Base-by-base conservation (phyloP, 1,140 invertebrate genomes). In the Listronotus oregonensis region DNA sequence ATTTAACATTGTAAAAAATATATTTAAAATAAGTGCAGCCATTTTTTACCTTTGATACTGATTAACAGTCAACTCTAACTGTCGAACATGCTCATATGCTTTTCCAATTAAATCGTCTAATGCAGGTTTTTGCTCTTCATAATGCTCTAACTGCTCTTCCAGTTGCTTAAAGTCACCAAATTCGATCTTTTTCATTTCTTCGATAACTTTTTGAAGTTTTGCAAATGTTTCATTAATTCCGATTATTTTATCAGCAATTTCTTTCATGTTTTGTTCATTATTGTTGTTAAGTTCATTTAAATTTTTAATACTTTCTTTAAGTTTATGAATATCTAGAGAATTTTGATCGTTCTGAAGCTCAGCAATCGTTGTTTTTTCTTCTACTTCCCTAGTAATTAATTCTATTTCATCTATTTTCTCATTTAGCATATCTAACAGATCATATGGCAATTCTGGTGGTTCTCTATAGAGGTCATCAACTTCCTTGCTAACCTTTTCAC, bases 301-400 rank as follows among this genome's bases (percentile, higher is more conserved):
- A 1, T 42, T 63, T 47, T 59, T 37, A 31, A 67, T 63, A 32
- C 71, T 49, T 12, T 55, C 37, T 18, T 67, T 58, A 17, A 71
- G 43, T 7, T 42, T 44, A 14, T 57, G 3, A 0, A 59, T 44
- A 37, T 10, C 6, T 21, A 44, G 15, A 0, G 42, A 31, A 15
- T 73, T 74, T 40, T 65, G 18, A 14, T 61, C 59, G 47, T 74
- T 74, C 64, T 63, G 69, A 9, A 50, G 31, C 55, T 68, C 46
- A 0, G 62, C 66, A 1, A 54, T 17, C n/a, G 69, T 59, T 9
- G 17, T 54, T 34, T 40, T 43, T 14, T 63, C 64, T 7, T 63
- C 54, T 0, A 63, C 49, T 37, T 66, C 58, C 15, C 49, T 43
- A 11, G 62, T 42, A 3, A 70, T 57, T 18, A 64, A 27, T 4